Conservation (phyloP, 2,113 vertebrate genomes). For the Geococcyx californianus region DNA sequence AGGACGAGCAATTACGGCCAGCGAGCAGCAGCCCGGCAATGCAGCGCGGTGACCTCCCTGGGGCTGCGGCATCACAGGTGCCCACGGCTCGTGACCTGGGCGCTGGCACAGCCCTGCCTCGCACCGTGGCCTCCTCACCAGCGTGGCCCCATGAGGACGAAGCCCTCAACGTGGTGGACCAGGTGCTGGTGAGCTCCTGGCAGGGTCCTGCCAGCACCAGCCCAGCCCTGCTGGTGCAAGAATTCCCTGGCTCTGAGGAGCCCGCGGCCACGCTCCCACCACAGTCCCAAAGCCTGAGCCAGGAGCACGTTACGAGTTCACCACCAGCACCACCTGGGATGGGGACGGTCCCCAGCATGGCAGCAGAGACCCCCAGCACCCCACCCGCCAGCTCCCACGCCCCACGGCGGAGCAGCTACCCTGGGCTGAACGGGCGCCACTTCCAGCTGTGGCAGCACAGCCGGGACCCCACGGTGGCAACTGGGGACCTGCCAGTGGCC, state of each 20-base stretch:
- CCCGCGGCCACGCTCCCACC: fast-evolving
- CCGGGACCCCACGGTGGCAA: not conserved
- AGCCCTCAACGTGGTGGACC: not conserved
- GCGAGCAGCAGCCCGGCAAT: fast-evolving
- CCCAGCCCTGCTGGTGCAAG: fast-evolving
- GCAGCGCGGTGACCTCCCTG: not conserved
- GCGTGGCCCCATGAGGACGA: not conserved
- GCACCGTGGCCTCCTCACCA: not conserved
- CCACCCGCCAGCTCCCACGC: fast-evolving
- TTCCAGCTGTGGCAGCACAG: conserved; percentile 60
- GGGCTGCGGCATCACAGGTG: fast-evolving
- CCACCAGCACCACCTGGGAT: fast-evolving
- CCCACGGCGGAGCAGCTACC: not conserved
- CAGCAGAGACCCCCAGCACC: not conserved
- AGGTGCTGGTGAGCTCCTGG: not conserved
- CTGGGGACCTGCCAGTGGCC: not conserved
- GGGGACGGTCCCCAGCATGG: fast-evolving
- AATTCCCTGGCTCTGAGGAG: not conserved
- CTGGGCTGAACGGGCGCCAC: conserved; percentile 71
- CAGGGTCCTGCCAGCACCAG: not conserved
- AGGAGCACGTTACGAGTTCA: fast-evolving
- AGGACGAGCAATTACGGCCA: conserved; percentile 20
- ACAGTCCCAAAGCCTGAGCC: not conserved
- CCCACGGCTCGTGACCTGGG: fast-evolving
- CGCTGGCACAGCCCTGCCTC: fast-evolving